Evolutionary conservation across 2,888 invertebrate species (phyloP).

Genomic region (Drosophila kambysellisi): DNA sequence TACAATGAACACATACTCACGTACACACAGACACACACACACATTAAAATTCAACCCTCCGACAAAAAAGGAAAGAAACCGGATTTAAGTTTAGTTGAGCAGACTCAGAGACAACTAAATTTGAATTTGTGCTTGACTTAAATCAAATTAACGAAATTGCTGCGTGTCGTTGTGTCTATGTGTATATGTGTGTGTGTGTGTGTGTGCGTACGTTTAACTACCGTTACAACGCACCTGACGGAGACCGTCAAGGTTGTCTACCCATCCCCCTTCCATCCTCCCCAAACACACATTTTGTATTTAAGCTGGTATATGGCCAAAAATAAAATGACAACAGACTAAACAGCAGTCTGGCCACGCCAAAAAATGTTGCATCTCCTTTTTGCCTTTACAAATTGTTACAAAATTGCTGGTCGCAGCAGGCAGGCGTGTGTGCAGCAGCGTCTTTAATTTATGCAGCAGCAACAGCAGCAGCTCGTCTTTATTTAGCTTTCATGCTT

Average conservation of each 20-base stretch:
- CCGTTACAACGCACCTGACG: constrained; percentile 54
- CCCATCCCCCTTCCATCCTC: constrained; percentile 1
- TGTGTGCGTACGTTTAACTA: constrained; percentile 25
- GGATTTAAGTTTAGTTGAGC: constrained; percentile 52
- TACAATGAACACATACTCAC: constrained; percentile 14
- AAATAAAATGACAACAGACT: constrained; percentile 48
- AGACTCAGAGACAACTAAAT: constrained; percentile 36
- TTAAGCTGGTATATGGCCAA: constrained; percentile 36
- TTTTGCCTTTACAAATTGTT: constrained; percentile 62
- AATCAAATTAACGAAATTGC: constrained; percentile 45
- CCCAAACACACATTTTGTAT: constrained; percentile 11
- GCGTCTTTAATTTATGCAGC: constrained; percentile 65
- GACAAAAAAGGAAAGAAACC: constrained; percentile 34
- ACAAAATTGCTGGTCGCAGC: constrained; percentile 55
- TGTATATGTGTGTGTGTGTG: not conserved
- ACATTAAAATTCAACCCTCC: constrained; percentile 50
- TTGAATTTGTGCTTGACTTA: constrained; percentile 35
- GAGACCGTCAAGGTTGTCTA: constrained; percentile 48
- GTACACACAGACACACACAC: constrained; percentile 3
- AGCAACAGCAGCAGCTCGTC: constrained; percentile 53
- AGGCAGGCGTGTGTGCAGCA: constrained; percentile 13
- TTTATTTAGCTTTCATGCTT: constrained; percentile 69
- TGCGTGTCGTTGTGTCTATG: not conserved
- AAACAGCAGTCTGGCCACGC: constrained; percentile 35
- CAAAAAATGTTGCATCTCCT: constrained; percentile 53